Evolutionary conservation across 2,113 vertebrate species (phyloP), one percentile per base, ranked within the genome.

Genomic region (Leuciscus idus): DNA sequence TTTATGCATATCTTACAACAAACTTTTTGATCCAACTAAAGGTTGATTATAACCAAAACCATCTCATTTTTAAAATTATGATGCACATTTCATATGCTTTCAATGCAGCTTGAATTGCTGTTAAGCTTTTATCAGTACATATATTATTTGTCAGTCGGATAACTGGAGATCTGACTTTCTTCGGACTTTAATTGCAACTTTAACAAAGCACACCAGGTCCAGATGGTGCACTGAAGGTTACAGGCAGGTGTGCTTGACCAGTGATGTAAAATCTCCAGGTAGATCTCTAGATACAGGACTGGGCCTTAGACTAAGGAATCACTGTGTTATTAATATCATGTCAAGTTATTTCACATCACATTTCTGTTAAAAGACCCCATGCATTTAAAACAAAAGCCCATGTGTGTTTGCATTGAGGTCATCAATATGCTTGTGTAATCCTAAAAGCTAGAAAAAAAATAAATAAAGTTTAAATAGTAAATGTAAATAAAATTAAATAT

Each of bases 1-100:
- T 93, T 90, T 93, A 93, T 91, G 93, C 85, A 91, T 76, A 90
- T 55, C 92, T 84, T 83, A 88, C 77, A 93, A 79, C 55, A 90
- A 74, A 76, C 72, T 50, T 50, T 30, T 81, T 9, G 30, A 78
- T 55, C 61, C 57, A 75, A 72, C 39, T 52, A 59, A 80, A 43
- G 59, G 68, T 26, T 77, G 48, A 55, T 70, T 15, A 85, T 4
- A 80, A 87, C 15, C 48, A 68, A 26, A 43, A 68, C 12, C 46
- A 52, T 52, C 64, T 62, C 6, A 30, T 33, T 68, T 66, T 48
- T 26, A 17, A 81, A 72, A 17, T 70, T 12, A 70, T 4, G 28
- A 52, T 12, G n/a, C 46, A 81, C 39, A 64, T 64, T 46, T 66
- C n/a, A 66, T 66, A 48, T 21, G 26, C 46, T 19, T 52, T 74